A percentile compares a stretch with the other conserved stretches of the same genome.
phyloP scores from a whole-genome alignment of 2,888 invertebrate species.

The Drosophila formosana region DNA sequence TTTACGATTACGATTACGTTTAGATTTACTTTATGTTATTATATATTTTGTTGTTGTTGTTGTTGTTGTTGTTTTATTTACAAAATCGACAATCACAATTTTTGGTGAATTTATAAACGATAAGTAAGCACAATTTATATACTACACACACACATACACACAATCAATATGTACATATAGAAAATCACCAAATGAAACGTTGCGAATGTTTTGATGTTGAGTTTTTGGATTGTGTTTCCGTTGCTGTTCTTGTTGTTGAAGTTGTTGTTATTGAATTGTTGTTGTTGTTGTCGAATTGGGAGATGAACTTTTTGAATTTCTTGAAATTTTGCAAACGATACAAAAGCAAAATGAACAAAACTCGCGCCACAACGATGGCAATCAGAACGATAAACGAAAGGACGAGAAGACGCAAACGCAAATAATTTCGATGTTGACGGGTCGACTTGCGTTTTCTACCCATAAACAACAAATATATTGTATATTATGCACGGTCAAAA shows the following conservation, averaged over 20 bases:
- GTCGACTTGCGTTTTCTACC: constrained; percentile 85
- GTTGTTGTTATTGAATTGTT: constrained; percentile 23
- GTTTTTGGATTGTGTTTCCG: constrained; percentile 37
- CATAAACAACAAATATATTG: constrained; percentile 83
- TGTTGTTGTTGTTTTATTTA: constrained; percentile 44
- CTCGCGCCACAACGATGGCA: constrained; percentile 74
- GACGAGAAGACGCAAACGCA: constrained; percentile 84
- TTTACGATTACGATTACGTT: constrained; percentile 18
- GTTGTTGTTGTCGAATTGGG: constrained; percentile 31
- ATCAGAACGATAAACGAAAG: constrained; percentile 77
- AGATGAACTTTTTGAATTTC: constrained; percentile 70
- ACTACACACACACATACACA: constrained; percentile 33
- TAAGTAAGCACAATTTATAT: constrained; percentile 50
- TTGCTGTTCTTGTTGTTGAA: constrained; percentile 27
- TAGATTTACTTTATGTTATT: constrained; percentile 27
- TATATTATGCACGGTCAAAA: constrained; percentile 71
- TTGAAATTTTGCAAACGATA: constrained; percentile 80
- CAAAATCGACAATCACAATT: constrained; percentile 67
- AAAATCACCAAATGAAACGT: constrained; percentile 56
- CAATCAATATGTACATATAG: constrained; percentile 30
- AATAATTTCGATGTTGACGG: constrained; percentile 85
- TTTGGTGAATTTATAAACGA: constrained; percentile 46
- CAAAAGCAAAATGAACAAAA: constrained; percentile 81
- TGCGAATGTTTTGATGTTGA: constrained; percentile 58
- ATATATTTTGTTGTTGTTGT: neutral